Evolutionary conservation across 2,113 vertebrate genomes (phyloP), one percentile per base, ranked within the genome.

Genomic region (Chamaea fasciata): DNA sequence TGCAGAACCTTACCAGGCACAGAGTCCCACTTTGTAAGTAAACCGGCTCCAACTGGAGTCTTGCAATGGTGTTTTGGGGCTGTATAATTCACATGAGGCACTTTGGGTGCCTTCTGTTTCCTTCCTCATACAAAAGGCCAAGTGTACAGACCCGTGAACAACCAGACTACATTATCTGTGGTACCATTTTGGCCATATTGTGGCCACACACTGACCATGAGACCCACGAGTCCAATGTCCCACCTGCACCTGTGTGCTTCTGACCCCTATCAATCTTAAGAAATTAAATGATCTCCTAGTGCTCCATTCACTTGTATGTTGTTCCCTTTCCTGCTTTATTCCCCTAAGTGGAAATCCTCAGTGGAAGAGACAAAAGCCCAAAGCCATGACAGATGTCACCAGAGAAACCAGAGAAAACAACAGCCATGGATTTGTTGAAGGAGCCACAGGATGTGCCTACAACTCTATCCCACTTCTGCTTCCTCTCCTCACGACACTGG

Each of bases 401-500:
- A 23, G 23, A 49, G 39, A 21, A 67, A 81, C 57, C 52, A 67
- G 21, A 91, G 49, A 63, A 82, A 78, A 57, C 0, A 12, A 76
- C 74, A 87, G 77, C 23, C 11, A 2, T 33, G 59, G 65, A 65
- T 79, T 69, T 95, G 67, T 23, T 95, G 81, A 84, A 92, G 79
- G 71, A 92, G 62, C 6, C 84, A 71, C 81, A 87, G 83, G 92
- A 95, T 91, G 79, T 11, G 5, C 64, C 59, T 76, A 85, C 12
- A 3, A 31, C 44, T 57, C 65, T 13, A 39, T 65, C 74, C 70
- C 83, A 78, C 77, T 74, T 56, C 77, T 89, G 82, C 85, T 91
- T 97, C 93, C 89, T 79, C 59, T 89, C 53, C 84, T 75, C 10
- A 3, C 3, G 0, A 74, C 77, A 69, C 71, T 79, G 42, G 57